Evolutionary conservation across 2,797 vertebrate genomes (phyloP).

Genomic region (Natrix natrix): DNA sequence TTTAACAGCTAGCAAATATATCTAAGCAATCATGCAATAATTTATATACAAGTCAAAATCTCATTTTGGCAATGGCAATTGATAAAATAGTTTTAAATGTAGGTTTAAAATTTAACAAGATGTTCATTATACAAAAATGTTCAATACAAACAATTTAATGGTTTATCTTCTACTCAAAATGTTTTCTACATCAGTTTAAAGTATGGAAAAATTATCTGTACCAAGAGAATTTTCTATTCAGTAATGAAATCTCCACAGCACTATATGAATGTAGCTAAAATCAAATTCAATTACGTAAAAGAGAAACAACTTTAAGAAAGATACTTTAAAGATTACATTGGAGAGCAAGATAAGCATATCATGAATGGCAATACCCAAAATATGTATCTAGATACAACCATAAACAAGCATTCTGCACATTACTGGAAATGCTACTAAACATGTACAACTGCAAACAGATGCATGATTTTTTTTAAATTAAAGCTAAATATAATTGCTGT

Average conservation of each 20-base stretch:
- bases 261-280: neutral
- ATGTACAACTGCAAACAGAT: constrained; percentile 18
- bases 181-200: neutral
- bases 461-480: constrained; percentile 39
- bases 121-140: neutral
- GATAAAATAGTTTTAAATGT: constrained; percentile 17
- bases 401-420: constrained; percentile 31
- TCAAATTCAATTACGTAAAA: neutral
- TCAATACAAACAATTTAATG: neutral
- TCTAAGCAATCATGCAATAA: neutral
- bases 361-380: constrained; percentile 26
- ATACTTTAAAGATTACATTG: constrained; percentile 1
- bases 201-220: neutral
- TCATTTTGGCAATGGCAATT: neutral
- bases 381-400: neutral
- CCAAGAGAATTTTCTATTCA: neutral
- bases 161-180: neutral
- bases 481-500: constrained; percentile 35
- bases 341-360: neutral
- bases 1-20: neutral
- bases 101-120: neutral
- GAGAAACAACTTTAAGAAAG: neutral
- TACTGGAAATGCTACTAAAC: constrained; percentile 31
- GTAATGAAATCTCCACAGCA: neutral
- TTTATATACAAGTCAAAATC: neutral